Percentiles rank a stretch among this genome's conserved stretches.
Evolutionary conservation across 1,140 invertebrate genomes (phyloP).

Genomic region (Drosophila chauvacae): DNA sequence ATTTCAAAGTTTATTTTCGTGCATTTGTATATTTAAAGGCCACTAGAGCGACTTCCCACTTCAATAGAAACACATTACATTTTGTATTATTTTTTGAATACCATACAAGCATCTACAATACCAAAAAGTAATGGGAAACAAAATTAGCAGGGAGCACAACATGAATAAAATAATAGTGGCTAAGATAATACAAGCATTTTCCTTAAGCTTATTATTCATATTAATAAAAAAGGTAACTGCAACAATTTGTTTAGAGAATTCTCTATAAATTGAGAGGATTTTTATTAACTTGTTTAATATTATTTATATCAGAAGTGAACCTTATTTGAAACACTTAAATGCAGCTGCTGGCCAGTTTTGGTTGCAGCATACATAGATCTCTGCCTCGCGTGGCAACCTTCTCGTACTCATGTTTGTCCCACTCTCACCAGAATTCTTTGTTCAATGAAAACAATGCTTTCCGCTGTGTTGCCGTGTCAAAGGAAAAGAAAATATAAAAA

Average conservation of each 20-base stretch:
- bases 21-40: background rate
- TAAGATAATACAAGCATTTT: background rate
- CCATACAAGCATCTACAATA: background rate
- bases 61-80: background rate
- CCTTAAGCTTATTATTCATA: background rate
- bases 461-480: constrained; percentile 57
- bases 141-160: too few relatives aligned
- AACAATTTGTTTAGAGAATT: too few relatives aligned
- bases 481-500: constrained; percentile 26
- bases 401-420: background rate
- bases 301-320: background rate
- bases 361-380: constrained; percentile 22
- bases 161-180: too few relatives aligned
- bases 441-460: constrained; percentile 66
- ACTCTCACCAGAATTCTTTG: constrained; percentile 52
- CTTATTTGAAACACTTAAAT: background rate
- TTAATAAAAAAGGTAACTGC: background rate
- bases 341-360: background rate
- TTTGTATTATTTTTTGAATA: background rate
- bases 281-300: background rate
- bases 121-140: background rate
- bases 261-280: too few relatives aligned
- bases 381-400: constrained; percentile 16
- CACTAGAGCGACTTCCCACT: background rate
- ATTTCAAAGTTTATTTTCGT: background rate